A percentile compares a stretch with the other conserved stretches of the same genome.
Conservation (phyloP, 2,113 vertebrate species). For the Pomatorhinus ruficollis region DNA sequence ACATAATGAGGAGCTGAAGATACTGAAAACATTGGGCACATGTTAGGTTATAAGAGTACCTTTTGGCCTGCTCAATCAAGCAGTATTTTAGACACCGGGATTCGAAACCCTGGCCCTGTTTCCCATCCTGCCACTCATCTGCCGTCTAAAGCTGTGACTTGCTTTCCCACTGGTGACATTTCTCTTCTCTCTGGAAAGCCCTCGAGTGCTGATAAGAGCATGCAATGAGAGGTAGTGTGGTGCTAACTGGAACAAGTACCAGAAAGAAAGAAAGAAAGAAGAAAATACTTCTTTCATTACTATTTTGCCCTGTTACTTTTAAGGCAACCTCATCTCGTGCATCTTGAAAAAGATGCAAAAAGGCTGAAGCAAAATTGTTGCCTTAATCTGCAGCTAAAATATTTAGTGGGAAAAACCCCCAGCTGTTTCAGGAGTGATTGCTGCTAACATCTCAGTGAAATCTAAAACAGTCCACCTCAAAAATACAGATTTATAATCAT, state of each 20-base stretch:
- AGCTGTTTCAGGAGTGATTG: background rate
- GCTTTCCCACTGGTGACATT: background rate
- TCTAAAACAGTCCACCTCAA: background rate
- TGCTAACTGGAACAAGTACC: background rate
- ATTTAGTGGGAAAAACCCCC: rapidly evolving
- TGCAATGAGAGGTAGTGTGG: background rate
- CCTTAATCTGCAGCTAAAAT: constrained; percentile 1
- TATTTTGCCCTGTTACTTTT: background rate
- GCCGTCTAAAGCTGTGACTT: background rate
- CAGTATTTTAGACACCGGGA: background rate
- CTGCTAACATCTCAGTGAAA: background rate
- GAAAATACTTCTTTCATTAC: background rate
- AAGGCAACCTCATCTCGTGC: background rate
- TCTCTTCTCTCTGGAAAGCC: background rate
- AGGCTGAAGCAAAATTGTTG: background rate
- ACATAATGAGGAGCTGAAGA: background rate
- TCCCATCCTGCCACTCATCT: background rate
- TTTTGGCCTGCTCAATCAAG: background rate
- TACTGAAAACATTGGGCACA: background rate
- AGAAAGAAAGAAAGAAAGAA: background rate
- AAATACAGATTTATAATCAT: background rate
- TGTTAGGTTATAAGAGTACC: background rate
- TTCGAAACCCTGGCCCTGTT: background rate
- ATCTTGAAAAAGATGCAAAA: background rate
- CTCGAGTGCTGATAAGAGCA: background rate